Evolutionary conservation across 2,113 vertebrate genomes (phyloP).

Genomic region (Nothocercus julius): DNA sequence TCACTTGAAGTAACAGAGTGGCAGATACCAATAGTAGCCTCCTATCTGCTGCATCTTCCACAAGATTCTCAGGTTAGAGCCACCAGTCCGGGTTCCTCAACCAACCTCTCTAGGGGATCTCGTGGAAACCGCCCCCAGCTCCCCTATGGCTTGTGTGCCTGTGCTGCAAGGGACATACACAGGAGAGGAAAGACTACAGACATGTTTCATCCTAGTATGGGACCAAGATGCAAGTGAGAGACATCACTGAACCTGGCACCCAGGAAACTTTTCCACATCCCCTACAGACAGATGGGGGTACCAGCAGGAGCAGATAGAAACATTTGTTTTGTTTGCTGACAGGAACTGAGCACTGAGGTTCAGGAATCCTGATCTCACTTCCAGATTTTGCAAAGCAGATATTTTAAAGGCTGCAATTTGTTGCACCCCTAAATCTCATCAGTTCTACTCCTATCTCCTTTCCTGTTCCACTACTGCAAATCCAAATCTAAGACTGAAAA

Average conservation of each 20-base stretch:
- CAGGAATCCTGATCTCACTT: neutral
- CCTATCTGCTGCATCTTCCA: neutral
- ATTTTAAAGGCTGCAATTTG: neutral
- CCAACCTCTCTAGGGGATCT: neutral
- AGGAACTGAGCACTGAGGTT: neutral
- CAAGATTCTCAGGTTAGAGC: neutral
- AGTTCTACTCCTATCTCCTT: neutral
- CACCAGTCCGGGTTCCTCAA: neutral
- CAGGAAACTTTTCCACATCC: neutral
- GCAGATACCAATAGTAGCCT: neutral
- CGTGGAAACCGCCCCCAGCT: neutral
- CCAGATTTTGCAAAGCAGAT: neutral
- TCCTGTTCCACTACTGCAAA: neutral
- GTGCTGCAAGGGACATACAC: neutral
- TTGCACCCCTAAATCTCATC: neutral
- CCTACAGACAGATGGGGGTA: neutral
- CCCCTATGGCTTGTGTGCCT: neutral
- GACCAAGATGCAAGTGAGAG: neutral
- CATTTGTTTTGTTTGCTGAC: neutral
- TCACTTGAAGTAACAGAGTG: neutral
- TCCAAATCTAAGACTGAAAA: neutral
- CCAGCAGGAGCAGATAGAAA: neutral
- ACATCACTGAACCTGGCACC: neutral
- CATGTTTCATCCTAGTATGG: neutral
- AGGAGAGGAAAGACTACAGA: neutral